phyloP scores from a whole-genome alignment of 2,797 vertebrate genomes.

The Lycodopsis pacificus region DNA sequence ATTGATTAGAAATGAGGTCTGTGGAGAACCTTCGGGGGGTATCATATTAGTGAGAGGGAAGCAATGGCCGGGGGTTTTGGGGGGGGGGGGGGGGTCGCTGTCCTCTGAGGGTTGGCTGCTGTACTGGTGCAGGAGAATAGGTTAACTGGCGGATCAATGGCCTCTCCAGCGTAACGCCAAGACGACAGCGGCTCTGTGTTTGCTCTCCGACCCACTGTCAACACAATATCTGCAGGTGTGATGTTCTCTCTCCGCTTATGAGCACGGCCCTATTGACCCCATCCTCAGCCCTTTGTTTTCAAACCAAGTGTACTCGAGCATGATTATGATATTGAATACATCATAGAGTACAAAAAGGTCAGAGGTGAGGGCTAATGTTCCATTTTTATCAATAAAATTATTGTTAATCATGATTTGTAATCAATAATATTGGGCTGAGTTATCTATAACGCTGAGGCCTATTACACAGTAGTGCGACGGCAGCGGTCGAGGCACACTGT shows the following conservation, averaged over 20 bases:
- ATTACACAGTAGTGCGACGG: neutral
- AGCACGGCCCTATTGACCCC: slow-evolving; percentile 50
- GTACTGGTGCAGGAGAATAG: slow-evolving; percentile 76
- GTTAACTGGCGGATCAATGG: slow-evolving; percentile 81
- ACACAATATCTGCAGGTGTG: slow-evolving; percentile 77
- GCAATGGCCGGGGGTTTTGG: slow-evolving; percentile 57
- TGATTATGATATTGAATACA: slow-evolving; percentile 83
- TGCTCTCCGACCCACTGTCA: slow-evolving; percentile 70
- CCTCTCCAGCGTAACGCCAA: slow-evolving; percentile 63
- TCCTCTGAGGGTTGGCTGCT: slow-evolving; percentile 65
- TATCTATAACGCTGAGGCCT: slow-evolving; percentile 40
- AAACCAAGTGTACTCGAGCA: slow-evolving; percentile 76
- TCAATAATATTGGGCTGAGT: slow-evolving; percentile 75
- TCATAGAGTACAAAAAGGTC: slow-evolving; percentile 79
- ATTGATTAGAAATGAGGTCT: slow-evolving; percentile 83
- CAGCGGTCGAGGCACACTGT: neutral
- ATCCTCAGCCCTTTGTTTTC: neutral
- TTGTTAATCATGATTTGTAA: slow-evolving; percentile 81
- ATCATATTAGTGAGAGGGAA: slow-evolving; percentile 82
- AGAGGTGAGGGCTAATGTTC: slow-evolving; percentile 78
- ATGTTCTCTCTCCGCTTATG: slow-evolving; percentile 66
- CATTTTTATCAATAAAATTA: slow-evolving; percentile 80
- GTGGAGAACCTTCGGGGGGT: slow-evolving; percentile 79
- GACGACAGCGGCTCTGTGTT: slow-evolving; percentile 62
- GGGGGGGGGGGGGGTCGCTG: slow-evolving; percentile 35